Base-by-base conservation (phyloP, 2,797 vertebrate genomes). In the Coregonus sp. region DNA sequence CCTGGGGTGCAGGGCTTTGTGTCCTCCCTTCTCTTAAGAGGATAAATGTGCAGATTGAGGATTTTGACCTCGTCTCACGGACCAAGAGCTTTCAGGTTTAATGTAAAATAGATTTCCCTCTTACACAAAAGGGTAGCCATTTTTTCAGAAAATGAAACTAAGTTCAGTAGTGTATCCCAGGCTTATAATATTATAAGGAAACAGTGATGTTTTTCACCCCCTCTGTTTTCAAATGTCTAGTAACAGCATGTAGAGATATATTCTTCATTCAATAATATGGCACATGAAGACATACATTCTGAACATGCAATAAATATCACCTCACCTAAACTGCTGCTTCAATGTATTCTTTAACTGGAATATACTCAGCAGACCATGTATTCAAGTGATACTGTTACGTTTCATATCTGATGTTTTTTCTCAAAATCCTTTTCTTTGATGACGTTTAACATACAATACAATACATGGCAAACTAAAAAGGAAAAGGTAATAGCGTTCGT, bases 1-100 rank as follows among this genome's bases (percentile, higher is more conserved):
- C 78, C 69, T 77, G 63, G 67, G 84, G 84, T 79, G 70, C 61
- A 51, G 70, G 77, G 20, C 70, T 73, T 54, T 73, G 70, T 51
- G 40, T 72, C 75, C 69, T 75, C 29, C 76, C 54, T 77, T 74
- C 76, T 75, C 50, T 50, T 14, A 51, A 29, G n/a, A 71, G 70
- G 37, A 71, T 71, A 20, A 71, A 51, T 71, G 59, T 25, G 59
- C 59, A 63, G 59, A 7, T 63, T 63, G 65, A 33, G 65, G 65
- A 67, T 33, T 67, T 9, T 67, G 65, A 67, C 25, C 29, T 63
- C 59, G 59, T 18, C 69, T 20, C 40, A 70, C 50, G 51, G 20
- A 29, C 70, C 40, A 18, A 51, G n/a, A 52, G 70, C 20, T 51
- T 52, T 72, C 20, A 72, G 70, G 51, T 54, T 72, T 52, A 52